A percentile compares a stretch with the other conserved stretches of the same genome.
Evolutionary conservation across 2,113 vertebrate species (phyloP).

Genomic region (Melanerpes aurifrons): DNA sequence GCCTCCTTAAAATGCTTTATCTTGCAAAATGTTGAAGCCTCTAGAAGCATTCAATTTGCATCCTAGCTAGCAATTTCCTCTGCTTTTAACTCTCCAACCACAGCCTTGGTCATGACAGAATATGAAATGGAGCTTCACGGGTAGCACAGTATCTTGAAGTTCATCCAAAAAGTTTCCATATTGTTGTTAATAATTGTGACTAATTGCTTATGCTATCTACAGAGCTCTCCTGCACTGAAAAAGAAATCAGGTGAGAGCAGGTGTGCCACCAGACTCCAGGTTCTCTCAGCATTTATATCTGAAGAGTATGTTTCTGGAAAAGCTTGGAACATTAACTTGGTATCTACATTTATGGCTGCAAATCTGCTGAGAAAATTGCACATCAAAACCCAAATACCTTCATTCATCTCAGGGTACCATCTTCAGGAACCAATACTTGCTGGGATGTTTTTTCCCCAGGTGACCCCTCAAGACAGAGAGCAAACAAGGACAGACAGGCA

Average conservation of each 20-base stretch:
- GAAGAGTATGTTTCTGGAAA: not conserved
- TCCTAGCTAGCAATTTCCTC: not conserved
- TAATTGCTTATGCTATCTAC: not conserved
- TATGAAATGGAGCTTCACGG: not conserved
- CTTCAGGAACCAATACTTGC: not conserved
- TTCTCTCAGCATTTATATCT: not conserved
- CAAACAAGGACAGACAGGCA: not conserved
- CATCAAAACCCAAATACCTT: not conserved
- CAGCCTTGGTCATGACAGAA: not conserved
- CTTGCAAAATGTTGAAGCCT: not conserved
- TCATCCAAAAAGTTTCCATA: not conserved
- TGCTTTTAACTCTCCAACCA: not conserved
- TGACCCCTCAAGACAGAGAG: not conserved
- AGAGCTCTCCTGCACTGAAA: not conserved
- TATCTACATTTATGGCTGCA: not conserved
- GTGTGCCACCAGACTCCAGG: not conserved
- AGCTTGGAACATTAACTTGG: not conserved
- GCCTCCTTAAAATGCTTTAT: not conserved
- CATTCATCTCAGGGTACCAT: not conserved
- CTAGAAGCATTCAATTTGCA: not conserved
- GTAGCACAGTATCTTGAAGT: not conserved
- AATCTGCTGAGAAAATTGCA: not conserved
- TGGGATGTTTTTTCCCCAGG: not conserved
- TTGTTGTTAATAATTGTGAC: not conserved
- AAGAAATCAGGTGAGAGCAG: fast-evolving